Percentiles rank a stretch among this genome's conserved stretches.
phyloP scores from a whole-genome alignment of 2,888 invertebrate genomes.

The Scrobipalpa atriplicella region DNA sequence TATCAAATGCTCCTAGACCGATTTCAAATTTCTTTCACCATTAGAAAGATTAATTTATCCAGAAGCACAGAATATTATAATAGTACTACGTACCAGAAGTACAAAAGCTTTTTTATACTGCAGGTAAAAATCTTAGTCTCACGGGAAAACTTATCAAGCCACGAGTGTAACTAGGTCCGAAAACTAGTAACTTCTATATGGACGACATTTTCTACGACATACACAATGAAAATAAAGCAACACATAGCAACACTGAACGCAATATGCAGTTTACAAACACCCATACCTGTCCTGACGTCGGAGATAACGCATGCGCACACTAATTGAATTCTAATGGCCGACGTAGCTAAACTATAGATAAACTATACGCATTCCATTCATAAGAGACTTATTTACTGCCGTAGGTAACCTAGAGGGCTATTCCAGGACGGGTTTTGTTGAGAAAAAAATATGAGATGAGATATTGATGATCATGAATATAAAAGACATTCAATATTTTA shows the following conservation, averaged over 20 bases:
- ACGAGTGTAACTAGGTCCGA: too few species aligned
- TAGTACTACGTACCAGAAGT: too few species aligned
- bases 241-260: conserved; percentile 19
- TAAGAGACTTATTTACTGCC: conserved; percentile 50
- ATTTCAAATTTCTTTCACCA: too few species aligned
- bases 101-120: too few species aligned
- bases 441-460: background rate
- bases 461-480: background rate
- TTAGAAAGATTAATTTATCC: too few species aligned
- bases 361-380: conserved; percentile 56
- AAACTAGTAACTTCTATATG: too few species aligned
- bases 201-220: too few species aligned
- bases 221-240: background rate
- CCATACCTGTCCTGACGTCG: conserved; percentile 25
- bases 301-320: conserved; percentile 23
- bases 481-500: background rate
- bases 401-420: conserved; percentile 6
- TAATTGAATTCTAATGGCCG: conserved; percentile 32
- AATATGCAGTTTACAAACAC: conserved; percentile 6
- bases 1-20: too few species aligned
- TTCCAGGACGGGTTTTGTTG: background rate
- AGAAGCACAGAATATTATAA: too few species aligned
- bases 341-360: conserved; percentile 55
- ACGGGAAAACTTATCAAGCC: too few species aligned
- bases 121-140: too few species aligned